These are phyloP conservation scores for Amphipoea oculea DNA, from an alignment of 2,888 invertebrate genomes.

Conservation along the genomic window DNA sequence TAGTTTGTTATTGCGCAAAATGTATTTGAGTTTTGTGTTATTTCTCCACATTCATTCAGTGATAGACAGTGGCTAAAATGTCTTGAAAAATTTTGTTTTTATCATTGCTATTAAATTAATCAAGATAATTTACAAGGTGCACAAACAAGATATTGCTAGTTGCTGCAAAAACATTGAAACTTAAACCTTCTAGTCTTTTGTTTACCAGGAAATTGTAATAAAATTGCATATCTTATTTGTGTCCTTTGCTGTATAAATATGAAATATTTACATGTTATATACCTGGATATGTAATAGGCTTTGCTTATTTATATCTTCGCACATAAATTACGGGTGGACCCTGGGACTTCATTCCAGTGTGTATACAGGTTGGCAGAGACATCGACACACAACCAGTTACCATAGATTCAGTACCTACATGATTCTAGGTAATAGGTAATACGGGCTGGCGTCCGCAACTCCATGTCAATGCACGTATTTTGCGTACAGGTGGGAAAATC, in stretches of 20 bases:
- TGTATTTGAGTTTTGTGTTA: background rate
- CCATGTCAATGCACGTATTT: too few relatives aligned
- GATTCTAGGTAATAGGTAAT: too few relatives aligned
- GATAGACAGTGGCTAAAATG: background rate
- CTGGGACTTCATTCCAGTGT: background rate
- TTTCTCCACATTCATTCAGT: background rate
- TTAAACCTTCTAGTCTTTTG: conserved; percentile 7
- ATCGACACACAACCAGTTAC: too few relatives aligned
- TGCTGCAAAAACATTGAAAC: conserved; percentile 33
- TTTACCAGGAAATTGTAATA: conserved; percentile 46
- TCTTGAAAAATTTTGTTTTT: conserved; percentile 8
- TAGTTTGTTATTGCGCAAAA: background rate
- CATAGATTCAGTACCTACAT: too few relatives aligned
- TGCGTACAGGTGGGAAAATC: too few relatives aligned
- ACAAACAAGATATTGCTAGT: conserved; percentile 7
- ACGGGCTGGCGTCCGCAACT: too few relatives aligned
- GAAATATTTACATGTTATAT: conserved; percentile 16
- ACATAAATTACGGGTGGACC: background rate
- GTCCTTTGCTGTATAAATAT: conserved; percentile 15
- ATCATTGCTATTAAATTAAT: conserved; percentile 15
- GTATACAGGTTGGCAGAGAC: background rate
- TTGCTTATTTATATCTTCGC: conserved; percentile 9
- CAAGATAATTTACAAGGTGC: conserved; percentile 30
- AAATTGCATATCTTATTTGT: conserved; percentile 12
- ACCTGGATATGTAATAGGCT: conserved; percentile 25